Evolutionary conservation across 2,888 invertebrate species (phyloP), one percentile per base, ranked within the genome.

Genomic region (Choristoneura rosaceana): DNA sequence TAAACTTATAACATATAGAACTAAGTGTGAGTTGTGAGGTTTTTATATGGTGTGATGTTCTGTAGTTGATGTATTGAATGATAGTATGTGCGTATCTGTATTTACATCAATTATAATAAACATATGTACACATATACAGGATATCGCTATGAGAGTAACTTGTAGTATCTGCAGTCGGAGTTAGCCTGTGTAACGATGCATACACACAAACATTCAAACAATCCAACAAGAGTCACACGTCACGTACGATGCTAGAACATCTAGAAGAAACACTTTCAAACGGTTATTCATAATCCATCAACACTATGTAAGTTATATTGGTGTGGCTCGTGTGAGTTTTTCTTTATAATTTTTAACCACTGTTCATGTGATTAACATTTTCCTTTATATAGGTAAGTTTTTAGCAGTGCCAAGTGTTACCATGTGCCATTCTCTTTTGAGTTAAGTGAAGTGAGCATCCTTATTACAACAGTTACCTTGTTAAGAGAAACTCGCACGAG

Each of bases 201-300:
- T 45, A 58, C 71, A 71, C 74, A 73, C 73, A 67, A 70, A 69
- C 77, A 76, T 74, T 73, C 73, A 70, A 70, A 71, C 75, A 73
- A 63, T 74, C 74, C 62, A 70, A 70, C 70, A 62, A 62, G 70
- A 70, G 70, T 52, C 73, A 74, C 75, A 76, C 69, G 43, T 61
- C 75, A 77, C 76, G 77, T 77, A 80, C 81, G 71, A 71, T 71
- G 71, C 67, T n/a, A 67, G 61, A 62, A 71, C 62, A 68, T 63
- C 58, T 68, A 67, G 7, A 52, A 69, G 60, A 68, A 62, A 70
- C 66, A 67, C 66, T 62, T 43, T 55, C 71, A 71, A 55, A 66
- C 43, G 25, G 15, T 71, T 71, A 70, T 65, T 45, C 17, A 47
- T 47, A 61, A 71, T 52, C 34, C 12, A 55, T 61, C 66, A 45